These are phyloP conservation scores for Gambusia yucatana DNA, from an alignment of 2,797 vertebrate species.

Conservation along the genomic window DNA sequence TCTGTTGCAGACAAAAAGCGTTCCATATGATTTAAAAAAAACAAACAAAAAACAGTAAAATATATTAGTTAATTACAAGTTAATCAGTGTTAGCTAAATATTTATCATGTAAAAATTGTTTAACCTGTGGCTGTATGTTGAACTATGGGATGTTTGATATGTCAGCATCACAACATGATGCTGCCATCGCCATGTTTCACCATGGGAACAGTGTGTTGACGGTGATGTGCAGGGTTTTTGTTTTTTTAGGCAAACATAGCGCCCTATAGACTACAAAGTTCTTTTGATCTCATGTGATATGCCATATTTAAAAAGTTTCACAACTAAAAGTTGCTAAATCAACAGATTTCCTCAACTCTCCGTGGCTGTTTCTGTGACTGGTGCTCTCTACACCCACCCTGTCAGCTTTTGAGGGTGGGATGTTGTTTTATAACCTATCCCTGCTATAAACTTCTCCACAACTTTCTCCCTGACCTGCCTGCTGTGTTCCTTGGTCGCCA, in stretches of 20 bases:
- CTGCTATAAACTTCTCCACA: not conserved
- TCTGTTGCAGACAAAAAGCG: too few relatives aligned
- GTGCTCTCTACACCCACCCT: not conserved
- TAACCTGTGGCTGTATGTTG: not conserved
- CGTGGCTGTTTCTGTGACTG: not conserved
- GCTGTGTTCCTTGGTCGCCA: too few relatives aligned
- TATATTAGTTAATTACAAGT: not conserved
- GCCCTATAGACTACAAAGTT: not conserved
- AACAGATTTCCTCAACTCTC: not conserved
- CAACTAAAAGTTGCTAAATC: not conserved
- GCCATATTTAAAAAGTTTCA: not conserved
- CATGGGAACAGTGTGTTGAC: not conserved
- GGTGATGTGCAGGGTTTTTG: not conserved
- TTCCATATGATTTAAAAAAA: not conserved
- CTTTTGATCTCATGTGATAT: not conserved
- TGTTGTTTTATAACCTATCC: not conserved
- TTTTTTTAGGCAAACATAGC: not conserved
- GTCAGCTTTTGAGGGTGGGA: not conserved
- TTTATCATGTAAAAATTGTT: not conserved
- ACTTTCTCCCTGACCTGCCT: not conserved
- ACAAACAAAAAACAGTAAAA: not conserved
- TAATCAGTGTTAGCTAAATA: not conserved
- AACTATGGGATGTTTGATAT: not conserved
- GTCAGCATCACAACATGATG: not conserved
- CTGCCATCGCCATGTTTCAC: not conserved